These are phyloP conservation scores for Tinea trinotella DNA, from an alignment of 2,888 invertebrate species.

Conservation along the genomic window DNA sequence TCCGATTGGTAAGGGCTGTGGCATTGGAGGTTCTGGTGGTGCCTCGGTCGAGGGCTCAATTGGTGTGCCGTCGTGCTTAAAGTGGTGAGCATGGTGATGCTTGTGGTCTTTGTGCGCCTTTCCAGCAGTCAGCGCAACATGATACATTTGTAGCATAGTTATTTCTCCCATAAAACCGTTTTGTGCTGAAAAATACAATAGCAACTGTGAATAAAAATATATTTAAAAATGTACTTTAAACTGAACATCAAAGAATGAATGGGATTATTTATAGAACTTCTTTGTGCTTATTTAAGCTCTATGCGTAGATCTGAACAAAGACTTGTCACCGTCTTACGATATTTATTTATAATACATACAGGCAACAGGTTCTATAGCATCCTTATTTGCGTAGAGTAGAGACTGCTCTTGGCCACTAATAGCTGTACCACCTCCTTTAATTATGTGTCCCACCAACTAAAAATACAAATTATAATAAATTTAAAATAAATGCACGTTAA, in stretches of 20 bases:
- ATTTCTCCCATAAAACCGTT: constrained; percentile 81
- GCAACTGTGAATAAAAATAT: too few relatives aligned
- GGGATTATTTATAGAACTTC: too few relatives aligned
- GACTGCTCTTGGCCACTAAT: constrained; percentile 83
- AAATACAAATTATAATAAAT: too few relatives aligned
- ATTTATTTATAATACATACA: constrained; percentile 44
- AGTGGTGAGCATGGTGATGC: constrained; percentile 88
- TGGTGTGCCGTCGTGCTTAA: constrained; percentile 79
- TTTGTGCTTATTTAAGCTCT: too few relatives aligned
- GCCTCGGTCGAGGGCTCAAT: constrained; percentile 74
- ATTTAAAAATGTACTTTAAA: too few relatives aligned
- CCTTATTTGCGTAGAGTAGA: constrained; percentile 39
- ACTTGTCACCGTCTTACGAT: too few relatives aligned
- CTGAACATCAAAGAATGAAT: too few relatives aligned
- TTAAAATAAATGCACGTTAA: too few relatives aligned
- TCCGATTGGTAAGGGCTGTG: constrained; percentile 51
- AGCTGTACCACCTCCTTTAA: constrained; percentile 82
- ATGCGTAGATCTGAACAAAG: too few relatives aligned
- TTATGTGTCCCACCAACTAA: constrained; percentile 83
- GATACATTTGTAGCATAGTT: constrained; percentile 85
- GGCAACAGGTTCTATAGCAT: constrained; percentile 37
- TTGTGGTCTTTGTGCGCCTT: constrained; percentile 91
- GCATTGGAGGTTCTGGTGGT: constrained; percentile 63
- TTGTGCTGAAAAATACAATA: constrained; percentile 58
- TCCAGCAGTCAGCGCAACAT: constrained; percentile 85